Conservation (phyloP, 2,888 invertebrate species). For the Anticlea derivata region DNA sequence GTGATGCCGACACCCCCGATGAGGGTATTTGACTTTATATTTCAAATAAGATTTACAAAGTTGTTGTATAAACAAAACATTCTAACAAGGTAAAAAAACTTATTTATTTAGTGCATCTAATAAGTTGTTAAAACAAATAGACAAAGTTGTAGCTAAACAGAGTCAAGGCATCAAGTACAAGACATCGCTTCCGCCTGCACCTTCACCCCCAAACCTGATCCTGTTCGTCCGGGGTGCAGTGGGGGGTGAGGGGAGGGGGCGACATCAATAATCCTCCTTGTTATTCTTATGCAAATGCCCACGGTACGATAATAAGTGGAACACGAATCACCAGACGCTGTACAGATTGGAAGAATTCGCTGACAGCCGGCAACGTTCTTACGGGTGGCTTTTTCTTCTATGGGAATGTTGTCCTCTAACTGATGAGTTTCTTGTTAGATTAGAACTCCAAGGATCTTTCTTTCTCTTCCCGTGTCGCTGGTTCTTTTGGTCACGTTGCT, state of each 20-base stretch:
- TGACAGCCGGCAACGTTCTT: conserved; percentile 48
- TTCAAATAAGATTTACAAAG: too few relatives aligned
- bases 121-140: too few relatives aligned
- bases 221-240: conserved; percentile 34
- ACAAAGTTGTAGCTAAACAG: not conserved
- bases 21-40: too few relatives aligned
- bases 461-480: not conserved
- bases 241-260: conserved; percentile 43
- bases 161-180: not conserved
- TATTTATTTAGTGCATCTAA: too few relatives aligned
- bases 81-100: too few relatives aligned
- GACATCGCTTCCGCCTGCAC: conserved; percentile 35
- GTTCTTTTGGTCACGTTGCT: too few relatives aligned
- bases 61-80: too few relatives aligned
- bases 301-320: conserved; percentile 81
- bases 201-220: conserved; percentile 13
- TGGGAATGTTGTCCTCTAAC: conserved; percentile 1
- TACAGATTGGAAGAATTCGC: conserved; percentile 78
- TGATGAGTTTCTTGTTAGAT: not conserved
- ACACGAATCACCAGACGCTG: conserved; percentile 80
- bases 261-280: conserved; percentile 83
- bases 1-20: too few relatives aligned
- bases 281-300: conserved; percentile 83
- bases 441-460: not conserved
- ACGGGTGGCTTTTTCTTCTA: conserved; percentile 20